Percentiles rank a stretch among this genome's conserved stretches.
These are phyloP conservation scores for Acromyrmex heyeri DNA, from an alignment of 1,140 invertebrate species.

Conservation along the genomic window DNA sequence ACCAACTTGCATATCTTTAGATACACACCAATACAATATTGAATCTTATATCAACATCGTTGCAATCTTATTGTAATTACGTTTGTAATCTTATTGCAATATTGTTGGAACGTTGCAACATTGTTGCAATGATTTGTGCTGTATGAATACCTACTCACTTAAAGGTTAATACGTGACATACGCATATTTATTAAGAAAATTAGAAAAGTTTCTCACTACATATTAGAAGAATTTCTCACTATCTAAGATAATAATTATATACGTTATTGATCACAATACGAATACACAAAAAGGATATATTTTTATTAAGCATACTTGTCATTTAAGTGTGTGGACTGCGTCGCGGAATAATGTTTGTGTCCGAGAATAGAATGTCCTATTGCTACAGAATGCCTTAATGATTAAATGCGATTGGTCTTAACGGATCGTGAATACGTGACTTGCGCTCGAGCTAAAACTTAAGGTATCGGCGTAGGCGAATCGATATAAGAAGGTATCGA, in stretches of 20 bases:
- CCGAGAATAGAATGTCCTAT: background rate
- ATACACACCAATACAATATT: too few species aligned
- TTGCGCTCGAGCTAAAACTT: slow-evolving; percentile 42
- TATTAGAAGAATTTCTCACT: background rate
- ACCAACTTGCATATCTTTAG: too few species aligned
- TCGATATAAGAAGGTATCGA: slow-evolving; percentile 19
- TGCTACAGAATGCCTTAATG: slow-evolving; percentile 48
- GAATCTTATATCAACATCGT: too few species aligned
- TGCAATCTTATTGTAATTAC: too few species aligned
- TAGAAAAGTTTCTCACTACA: background rate
- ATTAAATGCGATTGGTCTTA: slow-evolving; percentile 61
- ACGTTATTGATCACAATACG: background rate
- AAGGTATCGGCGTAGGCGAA: slow-evolving; percentile 10
- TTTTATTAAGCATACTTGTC: background rate
- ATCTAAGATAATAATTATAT: background rate
- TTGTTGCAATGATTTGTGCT: too few species aligned
- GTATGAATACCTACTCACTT: too few species aligned
- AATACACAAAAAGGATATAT: background rate
- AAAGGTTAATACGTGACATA: too few species aligned
- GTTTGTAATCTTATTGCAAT: too few species aligned
- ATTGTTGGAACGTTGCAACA: too few species aligned
- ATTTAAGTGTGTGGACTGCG: background rate
- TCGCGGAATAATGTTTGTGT: background rate
- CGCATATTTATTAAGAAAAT: background rate
- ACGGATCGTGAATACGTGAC: slow-evolving; percentile 65